Percentiles rank a stretch among this genome's conserved stretches.
Conservation (phyloP, 1,140 invertebrate genomes). For the Dryas iulia region DNA sequence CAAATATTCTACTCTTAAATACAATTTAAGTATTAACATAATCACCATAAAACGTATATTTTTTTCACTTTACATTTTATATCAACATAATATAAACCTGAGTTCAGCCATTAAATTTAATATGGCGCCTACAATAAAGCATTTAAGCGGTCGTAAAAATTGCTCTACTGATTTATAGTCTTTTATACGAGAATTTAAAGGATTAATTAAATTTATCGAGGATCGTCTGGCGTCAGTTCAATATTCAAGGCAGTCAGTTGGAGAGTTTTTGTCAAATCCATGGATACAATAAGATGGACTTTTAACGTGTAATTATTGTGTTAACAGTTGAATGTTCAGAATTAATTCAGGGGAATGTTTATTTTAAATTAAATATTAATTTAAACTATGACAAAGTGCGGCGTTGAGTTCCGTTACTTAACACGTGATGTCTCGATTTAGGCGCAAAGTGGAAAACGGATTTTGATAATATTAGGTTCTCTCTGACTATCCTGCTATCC, state of each 20-base stretch:
- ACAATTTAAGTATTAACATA: not conserved
- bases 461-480: too few relatives aligned
- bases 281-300: not conserved
- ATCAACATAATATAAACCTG: slow-evolving; percentile 3
- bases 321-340: too few relatives aligned
- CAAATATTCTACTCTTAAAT: not conserved
- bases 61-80: not conserved
- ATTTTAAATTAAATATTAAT: too few relatives aligned
- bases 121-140: slow-evolving; percentile 30
- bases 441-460: too few relatives aligned
- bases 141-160: slow-evolving; percentile 32
- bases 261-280: not conserved
- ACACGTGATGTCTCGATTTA: too few relatives aligned
- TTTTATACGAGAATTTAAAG: slow-evolving; percentile 26
- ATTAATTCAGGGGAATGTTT: too few relatives aligned
- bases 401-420: too few relatives aligned
- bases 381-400: too few relatives aligned
- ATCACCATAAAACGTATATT: not conserved
- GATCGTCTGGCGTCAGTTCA: slow-evolving; percentile 19
- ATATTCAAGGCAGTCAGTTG: slow-evolving; percentile 17
- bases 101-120: slow-evolving; percentile 30
- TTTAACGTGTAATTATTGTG: too few relatives aligned
- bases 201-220: slow-evolving; percentile 25
- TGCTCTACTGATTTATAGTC: slow-evolving; percentile 25
- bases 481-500: too few relatives aligned